Evolutionary conservation across 2,113 vertebrate genomes (phyloP).

Genomic region (Excalfactoria chinensis): DNA sequence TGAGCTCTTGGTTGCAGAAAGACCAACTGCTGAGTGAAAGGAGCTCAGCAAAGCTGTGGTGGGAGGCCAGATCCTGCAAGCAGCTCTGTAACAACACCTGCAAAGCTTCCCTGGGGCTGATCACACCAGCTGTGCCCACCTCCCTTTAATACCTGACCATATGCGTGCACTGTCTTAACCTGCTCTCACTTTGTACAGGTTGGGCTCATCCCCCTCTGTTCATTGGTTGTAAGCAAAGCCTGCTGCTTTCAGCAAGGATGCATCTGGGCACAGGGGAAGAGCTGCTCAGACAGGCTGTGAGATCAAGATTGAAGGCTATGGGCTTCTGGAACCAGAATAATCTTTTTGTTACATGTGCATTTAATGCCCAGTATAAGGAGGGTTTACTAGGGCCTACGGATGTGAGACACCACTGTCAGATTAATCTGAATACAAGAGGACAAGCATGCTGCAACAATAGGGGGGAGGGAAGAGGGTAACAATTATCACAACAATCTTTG

Average conservation of each 20-base stretch:
- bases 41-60: rapidly evolving
- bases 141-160: rapidly evolving
- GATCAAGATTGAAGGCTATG: background rate
- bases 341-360: background rate
- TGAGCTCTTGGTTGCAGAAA: background rate
- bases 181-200: background rate
- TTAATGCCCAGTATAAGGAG: conserved; percentile 24
- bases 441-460: background rate
- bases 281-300: rapidly evolving
- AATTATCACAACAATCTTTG: conserved; percentile 36
- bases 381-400: conserved; percentile 42
- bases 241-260: background rate
- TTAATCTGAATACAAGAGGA: conserved; percentile 28
- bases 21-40: background rate
- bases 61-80: background rate
- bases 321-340: background rate
- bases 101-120: rapidly evolving
- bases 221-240: background rate
- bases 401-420: background rate
- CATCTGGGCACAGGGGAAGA: background rate
- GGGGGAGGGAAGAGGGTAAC: too few species aligned
- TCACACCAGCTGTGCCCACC: rapidly evolving
- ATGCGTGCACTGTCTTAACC: rapidly evolving
- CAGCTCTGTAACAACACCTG: background rate
- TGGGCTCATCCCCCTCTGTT: background rate